phyloP scores from a whole-genome alignment of 2,888 invertebrate species.

The Mantis religiosa region DNA sequence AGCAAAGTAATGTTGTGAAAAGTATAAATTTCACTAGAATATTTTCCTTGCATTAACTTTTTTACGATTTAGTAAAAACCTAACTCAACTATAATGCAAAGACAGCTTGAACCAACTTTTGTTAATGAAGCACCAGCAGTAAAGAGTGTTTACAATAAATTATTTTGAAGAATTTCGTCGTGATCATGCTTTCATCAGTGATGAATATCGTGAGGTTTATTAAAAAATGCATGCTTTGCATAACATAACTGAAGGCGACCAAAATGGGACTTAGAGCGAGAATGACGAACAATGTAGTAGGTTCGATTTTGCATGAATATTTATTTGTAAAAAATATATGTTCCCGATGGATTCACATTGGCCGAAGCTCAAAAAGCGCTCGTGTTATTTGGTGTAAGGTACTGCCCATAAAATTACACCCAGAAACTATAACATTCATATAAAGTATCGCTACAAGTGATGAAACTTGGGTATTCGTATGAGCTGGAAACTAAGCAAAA shows the following conservation, averaged over 20 bases:
- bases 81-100: too few species aligned
- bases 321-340: not conserved
- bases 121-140: too few species aligned
- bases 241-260: constrained; percentile 36
- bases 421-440: not conserved
- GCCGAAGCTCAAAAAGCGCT: not conserved
- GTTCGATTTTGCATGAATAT: not conserved
- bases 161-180: not conserved
- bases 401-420: not conserved
- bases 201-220: constrained; percentile 31
- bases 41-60: too few species aligned
- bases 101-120: too few species aligned
- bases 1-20: too few species aligned
- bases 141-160: too few species aligned
- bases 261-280: constrained; percentile 35
- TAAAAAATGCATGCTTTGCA: constrained; percentile 36
- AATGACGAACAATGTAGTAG: not conserved
- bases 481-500: not conserved
- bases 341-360: not conserved
- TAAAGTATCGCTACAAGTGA: not conserved
- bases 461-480: not conserved
- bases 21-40: too few species aligned
- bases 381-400: not conserved
- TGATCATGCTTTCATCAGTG: constrained; percentile 24
- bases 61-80: too few species aligned